A percentile compares a stretch with the other conserved stretches of the same genome.
Evolutionary conservation across 2,113 vertebrate species (phyloP).

Genomic region (Oenanthe melanoleuca): DNA sequence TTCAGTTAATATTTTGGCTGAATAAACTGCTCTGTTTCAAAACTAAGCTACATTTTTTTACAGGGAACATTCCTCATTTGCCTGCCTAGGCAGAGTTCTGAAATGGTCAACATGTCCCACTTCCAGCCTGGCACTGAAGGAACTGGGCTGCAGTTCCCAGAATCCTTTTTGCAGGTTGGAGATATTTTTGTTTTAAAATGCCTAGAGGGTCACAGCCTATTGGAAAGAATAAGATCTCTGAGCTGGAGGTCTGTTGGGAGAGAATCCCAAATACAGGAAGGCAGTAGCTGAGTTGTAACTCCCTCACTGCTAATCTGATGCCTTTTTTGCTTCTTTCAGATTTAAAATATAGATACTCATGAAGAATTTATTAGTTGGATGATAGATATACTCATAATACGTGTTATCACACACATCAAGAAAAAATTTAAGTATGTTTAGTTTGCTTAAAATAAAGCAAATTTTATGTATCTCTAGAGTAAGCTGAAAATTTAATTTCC

Average conservation of each 20-base stretch:
- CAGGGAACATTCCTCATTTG: background rate
- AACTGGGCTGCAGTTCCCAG: background rate
- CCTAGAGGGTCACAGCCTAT: background rate
- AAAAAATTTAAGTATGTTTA: background rate
- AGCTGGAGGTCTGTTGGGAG: background rate
- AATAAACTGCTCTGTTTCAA: background rate
- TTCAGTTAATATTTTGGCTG: constrained; percentile 15
- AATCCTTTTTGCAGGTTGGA: background rate
- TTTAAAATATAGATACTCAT: background rate
- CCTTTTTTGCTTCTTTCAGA: background rate
- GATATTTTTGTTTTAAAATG: background rate
- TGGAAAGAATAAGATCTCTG: background rate
- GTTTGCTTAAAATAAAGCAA: background rate
- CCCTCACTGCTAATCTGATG: background rate
- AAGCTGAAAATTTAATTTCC: background rate
- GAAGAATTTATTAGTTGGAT: background rate
- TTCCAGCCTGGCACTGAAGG: background rate
- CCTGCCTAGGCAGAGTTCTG: background rate
- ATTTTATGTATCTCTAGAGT: background rate
- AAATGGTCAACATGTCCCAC: background rate
- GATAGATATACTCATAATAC: background rate
- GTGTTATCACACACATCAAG: background rate
- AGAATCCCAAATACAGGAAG: background rate
- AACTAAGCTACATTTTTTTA: background rate
- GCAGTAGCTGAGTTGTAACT: background rate